Base-by-base conservation (phyloP, 2,797 vertebrate species). In the Lycodopsis pacificus region DNA sequence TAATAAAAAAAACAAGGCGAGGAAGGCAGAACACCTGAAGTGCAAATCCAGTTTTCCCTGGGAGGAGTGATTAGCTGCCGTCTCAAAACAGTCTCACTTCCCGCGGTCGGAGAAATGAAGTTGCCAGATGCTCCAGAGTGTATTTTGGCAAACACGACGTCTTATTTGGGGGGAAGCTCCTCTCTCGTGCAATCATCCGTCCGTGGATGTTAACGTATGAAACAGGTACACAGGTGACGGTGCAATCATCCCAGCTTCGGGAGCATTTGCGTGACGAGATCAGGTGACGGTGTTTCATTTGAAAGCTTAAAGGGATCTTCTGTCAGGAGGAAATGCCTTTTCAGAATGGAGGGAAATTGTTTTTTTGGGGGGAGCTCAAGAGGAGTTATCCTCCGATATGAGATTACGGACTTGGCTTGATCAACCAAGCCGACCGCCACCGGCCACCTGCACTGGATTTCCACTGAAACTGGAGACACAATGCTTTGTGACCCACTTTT, bases 401-500 rank as follows among this genome's bases (percentile, higher is more conserved):
- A 91, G 86, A 91, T 89, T 87, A 92, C 56, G 77, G 76, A 54
- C 56, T 74, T 2, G 34, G 81, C 67, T 79, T 84, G 81, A 83
- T 86, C 82, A 71, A 73, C 72, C 70, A 30, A 76, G 65, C 59
- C 51, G 27, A 59, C 36, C 2, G 15, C 32, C 73, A 70, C 61
- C 63, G 46, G 61, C 80, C 76, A 83, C 87, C 81, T 79, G 76
- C 36, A 30, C 40, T 67, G 49, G 79, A 73, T 77, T 69, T 73
- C 36, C 0, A 64, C 3, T 0, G 12, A 38, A 73, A 69, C 1
- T 13, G n/a, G 22, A 59, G 42, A 82, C 63, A 51, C 51, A 56
- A 79, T 25, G 38, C 5, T 9, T 3, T 30, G 20, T 79, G 86
- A 76, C 71, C 68, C 19, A 82, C 74, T 78, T 9, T 1, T 3